Evolutionary conservation across 2,113 vertebrate genomes (phyloP).

Genomic region (human (Homo sapiens)): GRCh38 chr12:92439001-92439500

Average conservation of each 20-base stretch:
- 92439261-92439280: conserved; percentile 35
- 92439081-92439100: background rate
- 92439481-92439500: background rate
- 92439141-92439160: background rate
- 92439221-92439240: conserved; percentile 1
- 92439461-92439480: background rate
- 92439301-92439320: conserved; percentile 41
- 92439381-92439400: conserved; percentile 28
- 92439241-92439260: background rate
- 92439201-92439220: background rate
- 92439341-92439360: conserved; percentile 24
- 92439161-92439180: background rate
- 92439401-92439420: background rate
- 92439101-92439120: background rate
- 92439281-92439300: conserved; percentile 11
- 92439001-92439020: background rate
- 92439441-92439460: background rate
- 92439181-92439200: background rate
- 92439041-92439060: background rate
- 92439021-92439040: background rate
- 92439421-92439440: conserved; percentile 35
- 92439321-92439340: conserved; percentile 44
- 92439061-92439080: background rate
- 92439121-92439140: background rate
- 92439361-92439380: conserved; percentile 7